These are phyloP conservation scores for Plestiodon gilberti DNA, from an alignment of 2,113 vertebrate genomes.

Conservation along the genomic window DNA sequence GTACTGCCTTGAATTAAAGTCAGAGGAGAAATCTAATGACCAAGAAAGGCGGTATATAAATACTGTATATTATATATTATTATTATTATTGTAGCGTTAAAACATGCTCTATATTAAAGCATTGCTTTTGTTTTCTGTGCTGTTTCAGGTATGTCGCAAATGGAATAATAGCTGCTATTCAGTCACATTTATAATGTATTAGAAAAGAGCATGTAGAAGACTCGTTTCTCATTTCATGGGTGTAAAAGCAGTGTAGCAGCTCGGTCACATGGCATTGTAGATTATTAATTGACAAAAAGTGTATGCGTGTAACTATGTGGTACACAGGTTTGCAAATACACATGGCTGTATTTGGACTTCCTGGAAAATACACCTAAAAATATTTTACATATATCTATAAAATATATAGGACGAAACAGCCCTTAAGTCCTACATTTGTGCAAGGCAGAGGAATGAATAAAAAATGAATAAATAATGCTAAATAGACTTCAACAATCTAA, in stretches of 20 bases:
- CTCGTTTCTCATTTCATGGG: neutral
- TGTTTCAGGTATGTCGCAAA: neutral
- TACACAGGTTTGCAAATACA: neutral
- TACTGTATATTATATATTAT: too few species aligned
- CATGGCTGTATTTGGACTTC: neutral
- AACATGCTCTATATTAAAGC: too few species aligned
- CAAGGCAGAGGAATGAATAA: neutral
- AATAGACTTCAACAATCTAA: neutral
- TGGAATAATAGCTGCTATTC: neutral
- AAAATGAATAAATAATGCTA: neutral
- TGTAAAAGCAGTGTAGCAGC: neutral
- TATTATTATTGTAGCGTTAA: too few species aligned
- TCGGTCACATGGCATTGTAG: neutral
- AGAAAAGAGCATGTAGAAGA: neutral
- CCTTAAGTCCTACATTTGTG: neutral
- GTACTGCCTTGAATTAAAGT: too few species aligned
- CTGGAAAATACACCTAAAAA: neutral
- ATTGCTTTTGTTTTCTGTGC: too few species aligned
- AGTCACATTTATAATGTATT: neutral
- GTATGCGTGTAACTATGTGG: neutral
- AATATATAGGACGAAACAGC: neutral
- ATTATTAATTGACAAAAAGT: neutral
- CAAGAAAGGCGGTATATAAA: too few species aligned
- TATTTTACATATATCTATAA: neutral
- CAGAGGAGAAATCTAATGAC: too few species aligned